phyloP scores from a whole-genome alignment of 2,113 vertebrate genomes.

The Donacobius atricapilla region DNA sequence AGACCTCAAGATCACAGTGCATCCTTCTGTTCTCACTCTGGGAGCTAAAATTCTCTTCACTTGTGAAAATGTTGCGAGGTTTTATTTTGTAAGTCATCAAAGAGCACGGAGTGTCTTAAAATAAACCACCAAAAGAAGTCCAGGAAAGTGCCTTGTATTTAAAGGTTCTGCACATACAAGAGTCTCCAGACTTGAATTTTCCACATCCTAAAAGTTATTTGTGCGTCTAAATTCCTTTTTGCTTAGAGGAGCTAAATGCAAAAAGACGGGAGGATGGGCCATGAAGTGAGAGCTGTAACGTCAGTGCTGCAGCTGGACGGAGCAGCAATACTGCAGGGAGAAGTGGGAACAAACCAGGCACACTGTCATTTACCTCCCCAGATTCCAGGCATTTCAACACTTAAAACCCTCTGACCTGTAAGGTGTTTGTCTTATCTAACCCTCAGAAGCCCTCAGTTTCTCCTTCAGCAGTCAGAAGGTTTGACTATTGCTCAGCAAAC shows the following conservation, averaged over 20 bases:
- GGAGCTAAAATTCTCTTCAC: background rate
- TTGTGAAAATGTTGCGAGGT: background rate
- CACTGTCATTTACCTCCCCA: accelerated
- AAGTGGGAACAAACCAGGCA: background rate
- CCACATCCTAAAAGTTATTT: background rate
- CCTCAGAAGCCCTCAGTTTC: background rate
- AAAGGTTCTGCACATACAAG: background rate
- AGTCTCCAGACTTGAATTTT: background rate
- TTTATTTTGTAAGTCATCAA: background rate
- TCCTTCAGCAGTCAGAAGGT: background rate
- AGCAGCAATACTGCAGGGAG: background rate
- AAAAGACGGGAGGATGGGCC: background rate
- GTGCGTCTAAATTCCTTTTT: background rate
- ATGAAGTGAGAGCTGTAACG: background rate
- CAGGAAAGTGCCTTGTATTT: background rate
- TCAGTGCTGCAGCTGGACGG: background rate
- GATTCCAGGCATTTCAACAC: background rate
- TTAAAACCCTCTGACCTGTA: background rate
- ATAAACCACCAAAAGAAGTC: background rate
- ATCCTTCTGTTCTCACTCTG: background rate
- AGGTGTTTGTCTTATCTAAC: background rate
- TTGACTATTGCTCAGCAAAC: background rate
- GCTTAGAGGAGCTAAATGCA: background rate
- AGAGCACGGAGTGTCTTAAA: background rate
- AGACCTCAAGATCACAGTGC: background rate